Evolutionary conservation across 1,140 invertebrate species (phyloP).

Genomic region (Sinella curviseta): DNA sequence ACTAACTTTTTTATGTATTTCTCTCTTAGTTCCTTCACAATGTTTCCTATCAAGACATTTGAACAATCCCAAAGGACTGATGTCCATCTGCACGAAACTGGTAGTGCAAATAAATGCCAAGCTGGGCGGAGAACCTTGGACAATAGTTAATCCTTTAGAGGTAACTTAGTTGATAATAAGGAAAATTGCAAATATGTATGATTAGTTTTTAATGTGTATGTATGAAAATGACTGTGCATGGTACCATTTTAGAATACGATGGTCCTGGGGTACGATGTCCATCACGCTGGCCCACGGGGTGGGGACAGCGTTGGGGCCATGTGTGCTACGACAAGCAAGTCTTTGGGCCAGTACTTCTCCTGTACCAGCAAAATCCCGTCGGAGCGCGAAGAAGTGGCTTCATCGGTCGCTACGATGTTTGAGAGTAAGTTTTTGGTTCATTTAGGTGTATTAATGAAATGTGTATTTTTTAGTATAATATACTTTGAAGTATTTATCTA

Average conservation of each 20-base stretch:
- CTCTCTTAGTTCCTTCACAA: conserved; percentile 59
- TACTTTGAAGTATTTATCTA: background rate
- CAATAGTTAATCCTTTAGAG: conserved; percentile 65
- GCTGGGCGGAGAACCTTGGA: conserved; percentile 82
- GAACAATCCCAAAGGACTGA: background rate
- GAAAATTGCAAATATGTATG: conserved; percentile 43
- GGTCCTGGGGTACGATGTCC: conserved; percentile 88
- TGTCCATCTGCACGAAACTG: conserved; percentile 9
- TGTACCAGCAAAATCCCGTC: conserved; percentile 67
- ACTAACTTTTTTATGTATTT: conserved; percentile 53
- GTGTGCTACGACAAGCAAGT: conserved; percentile 72
- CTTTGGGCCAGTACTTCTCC: conserved; percentile 77
- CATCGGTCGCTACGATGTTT: conserved; percentile 64
- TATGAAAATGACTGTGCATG: background rate
- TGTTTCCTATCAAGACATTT: background rate
- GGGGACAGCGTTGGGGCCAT: conserved; percentile 69
- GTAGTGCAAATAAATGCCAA: conserved; percentile 75
- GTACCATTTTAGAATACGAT: conserved; percentile 64
- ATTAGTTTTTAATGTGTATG: conserved; percentile 30
- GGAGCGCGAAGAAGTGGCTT: conserved; percentile 68
- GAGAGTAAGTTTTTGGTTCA: conserved; percentile 49
- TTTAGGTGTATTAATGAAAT: background rate
- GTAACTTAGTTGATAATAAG: conserved; percentile 39
- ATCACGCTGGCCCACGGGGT: conserved; percentile 65
- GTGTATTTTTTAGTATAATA: background rate